Percentiles rank a stretch among this genome's conserved stretches.
phyloP scores from a whole-genome alignment of 2,113 vertebrate genomes.

The Oreochromis spilurus region DNA sequence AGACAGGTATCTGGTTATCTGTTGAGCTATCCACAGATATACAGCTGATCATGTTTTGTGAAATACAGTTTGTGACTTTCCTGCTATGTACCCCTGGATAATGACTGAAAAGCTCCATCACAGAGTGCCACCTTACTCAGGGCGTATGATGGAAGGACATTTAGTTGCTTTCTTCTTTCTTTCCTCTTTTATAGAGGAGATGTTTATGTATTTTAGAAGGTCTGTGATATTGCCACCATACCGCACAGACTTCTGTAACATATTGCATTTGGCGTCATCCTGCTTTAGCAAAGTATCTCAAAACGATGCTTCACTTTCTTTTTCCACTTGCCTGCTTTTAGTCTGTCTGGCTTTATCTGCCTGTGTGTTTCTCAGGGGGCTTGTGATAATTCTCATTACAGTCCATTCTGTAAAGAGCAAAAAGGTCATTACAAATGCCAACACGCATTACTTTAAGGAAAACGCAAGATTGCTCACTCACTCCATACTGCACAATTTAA shows the following conservation, averaged over 20 bases:
- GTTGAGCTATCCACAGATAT: neutral
- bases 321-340: neutral
- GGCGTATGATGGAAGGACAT: neutral
- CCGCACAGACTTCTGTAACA: neutral
- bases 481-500: neutral
- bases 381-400: constrained; percentile 2
- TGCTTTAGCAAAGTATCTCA: neutral
- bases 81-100: neutral
- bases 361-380: neutral
- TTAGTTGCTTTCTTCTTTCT: neutral
- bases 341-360: neutral
- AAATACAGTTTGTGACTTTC: neutral
- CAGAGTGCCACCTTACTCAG: neutral
- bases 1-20: neutral
- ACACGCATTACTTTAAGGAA: neutral
- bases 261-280: neutral
- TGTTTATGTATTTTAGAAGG: neutral
- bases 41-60: neutral
- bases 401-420: neutral
- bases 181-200: neutral
- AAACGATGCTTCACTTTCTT: neutral
- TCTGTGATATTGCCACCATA: neutral
- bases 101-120: neutral
- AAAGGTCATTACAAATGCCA: constrained; percentile 1
- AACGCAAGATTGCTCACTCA: neutral